These are phyloP conservation scores for Mesocentrotus franciscanus DNA, from an alignment of 53 echinoderm and acorn worm genomes.

Conservation along the genomic window DNA sequence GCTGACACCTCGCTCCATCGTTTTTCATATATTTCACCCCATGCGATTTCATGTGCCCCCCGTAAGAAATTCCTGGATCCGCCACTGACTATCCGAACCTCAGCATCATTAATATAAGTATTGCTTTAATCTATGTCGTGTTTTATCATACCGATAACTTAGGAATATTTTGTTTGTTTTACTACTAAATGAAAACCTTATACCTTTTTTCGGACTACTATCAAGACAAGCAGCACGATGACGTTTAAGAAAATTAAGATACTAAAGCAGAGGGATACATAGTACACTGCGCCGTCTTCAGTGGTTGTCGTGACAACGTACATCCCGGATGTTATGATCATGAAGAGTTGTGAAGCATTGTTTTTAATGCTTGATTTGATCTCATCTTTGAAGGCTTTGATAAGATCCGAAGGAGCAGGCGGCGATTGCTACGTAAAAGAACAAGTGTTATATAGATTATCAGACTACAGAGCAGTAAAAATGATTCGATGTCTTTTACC, in stretches of 20 bases:
- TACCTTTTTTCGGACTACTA: not conserved
- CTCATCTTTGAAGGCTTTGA: not conserved
- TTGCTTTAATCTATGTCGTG: no score
- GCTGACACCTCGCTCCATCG: no score
- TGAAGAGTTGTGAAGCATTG: not conserved
- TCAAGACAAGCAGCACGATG: not conserved
- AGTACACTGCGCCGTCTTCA: not conserved
- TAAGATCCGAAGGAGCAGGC: not conserved
- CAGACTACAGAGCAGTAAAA: not conserved
- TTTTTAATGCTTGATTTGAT: not conserved
- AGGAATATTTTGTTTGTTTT: not conserved
- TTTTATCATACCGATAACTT: not conserved
- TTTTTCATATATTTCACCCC: no score
- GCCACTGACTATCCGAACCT: no score
- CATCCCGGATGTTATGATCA: constrained; percentile 2
- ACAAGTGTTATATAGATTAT: not conserved
- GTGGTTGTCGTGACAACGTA: not conserved
- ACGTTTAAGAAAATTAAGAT: not conserved
- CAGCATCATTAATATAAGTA: no score
- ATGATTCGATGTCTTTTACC: no score
- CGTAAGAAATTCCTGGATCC: no score
- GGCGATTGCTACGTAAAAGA: not conserved
- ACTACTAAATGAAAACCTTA: not conserved
- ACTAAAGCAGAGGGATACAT: not conserved
- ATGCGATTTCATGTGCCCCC: no score